Evolutionary conservation across 2,113 vertebrate species (phyloP).

Genomic region (Nicator chloris): DNA sequence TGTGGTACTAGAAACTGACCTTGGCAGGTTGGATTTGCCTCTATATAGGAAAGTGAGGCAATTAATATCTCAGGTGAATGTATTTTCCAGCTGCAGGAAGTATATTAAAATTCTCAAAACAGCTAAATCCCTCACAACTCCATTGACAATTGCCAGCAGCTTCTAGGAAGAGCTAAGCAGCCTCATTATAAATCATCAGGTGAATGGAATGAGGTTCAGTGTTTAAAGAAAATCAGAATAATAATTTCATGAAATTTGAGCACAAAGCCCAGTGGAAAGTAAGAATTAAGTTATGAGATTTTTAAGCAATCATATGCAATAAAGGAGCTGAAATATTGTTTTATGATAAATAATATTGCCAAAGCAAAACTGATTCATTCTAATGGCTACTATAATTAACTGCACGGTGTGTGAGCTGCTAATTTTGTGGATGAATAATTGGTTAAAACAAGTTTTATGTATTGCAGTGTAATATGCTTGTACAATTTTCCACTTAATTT

Average conservation of each 20-base stretch:
- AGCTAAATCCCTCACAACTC: not conserved
- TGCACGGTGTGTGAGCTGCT: not conserved
- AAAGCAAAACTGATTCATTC: conserved; percentile 27
- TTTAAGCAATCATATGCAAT: conserved; percentile 10
- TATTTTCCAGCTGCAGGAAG: not conserved
- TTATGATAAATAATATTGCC: conserved; percentile 8
- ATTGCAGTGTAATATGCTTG: conserved; percentile 10
- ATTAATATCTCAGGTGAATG: not conserved
- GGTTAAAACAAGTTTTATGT: conserved; percentile 31
- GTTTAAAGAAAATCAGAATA: not conserved
- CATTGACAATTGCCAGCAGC: not conserved
- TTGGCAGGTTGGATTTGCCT: not conserved
- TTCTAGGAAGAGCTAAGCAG: conserved; percentile 1
- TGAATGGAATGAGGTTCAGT: not conserved
- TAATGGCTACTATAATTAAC: conserved; percentile 44
- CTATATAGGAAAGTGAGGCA: not conserved
- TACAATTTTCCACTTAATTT: conserved; percentile 66
- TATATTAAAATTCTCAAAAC: not conserved
- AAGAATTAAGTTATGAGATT: not conserved
- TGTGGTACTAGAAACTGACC: not conserved
- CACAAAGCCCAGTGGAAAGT: not conserved
- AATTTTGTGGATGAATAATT: conserved; percentile 51
- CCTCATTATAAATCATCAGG: conserved; percentile 3
- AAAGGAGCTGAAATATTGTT: not conserved
- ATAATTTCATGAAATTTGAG: not conserved